A percentile compares a stretch with the other conserved stretches of the same genome.
These are phyloP conservation scores for Heliconius nattereri DNA, from an alignment of 1,140 invertebrate genomes.

Conservation along the genomic window DNA sequence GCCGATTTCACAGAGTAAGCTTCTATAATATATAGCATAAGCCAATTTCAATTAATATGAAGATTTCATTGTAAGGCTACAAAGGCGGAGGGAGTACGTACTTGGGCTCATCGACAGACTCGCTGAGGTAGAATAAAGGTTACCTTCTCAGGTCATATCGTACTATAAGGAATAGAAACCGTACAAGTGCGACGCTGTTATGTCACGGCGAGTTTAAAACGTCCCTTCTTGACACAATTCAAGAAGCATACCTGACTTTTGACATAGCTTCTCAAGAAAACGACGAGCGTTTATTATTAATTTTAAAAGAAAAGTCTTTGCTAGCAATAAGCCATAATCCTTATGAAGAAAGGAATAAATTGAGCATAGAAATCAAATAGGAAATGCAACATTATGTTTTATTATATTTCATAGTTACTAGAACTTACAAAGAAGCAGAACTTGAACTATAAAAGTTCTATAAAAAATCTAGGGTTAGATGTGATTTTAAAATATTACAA, in stretches of 20 bases:
- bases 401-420: too few species aligned
- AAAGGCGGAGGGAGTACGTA: not conserved
- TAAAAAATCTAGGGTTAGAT: too few species aligned
- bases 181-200: conserved; percentile 43
- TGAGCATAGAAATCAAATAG: not conserved
- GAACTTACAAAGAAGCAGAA: too few species aligned
- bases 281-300: conserved; percentile 1
- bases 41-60: conserved; percentile 1
- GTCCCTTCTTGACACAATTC: conserved; percentile 61
- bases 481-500: too few species aligned
- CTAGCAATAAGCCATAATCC: not conserved
- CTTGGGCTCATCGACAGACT: not conserved
- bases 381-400: not conserved
- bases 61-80: conserved; percentile 2
- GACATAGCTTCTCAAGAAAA: conserved; percentile 8
- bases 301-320: conserved; percentile 8
- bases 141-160: not conserved
- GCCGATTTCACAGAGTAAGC: not conserved
- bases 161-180: conserved; percentile 37
- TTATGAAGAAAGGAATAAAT: not conserved
- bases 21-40: not conserved
- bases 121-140: not conserved
- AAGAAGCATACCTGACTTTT: conserved; percentile 51
- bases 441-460: too few species aligned
- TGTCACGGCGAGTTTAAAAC: conserved; percentile 49